Percentiles rank a stretch among this genome's conserved stretches.
These are phyloP conservation scores for Ctenopoma multispine DNA, from an alignment of 2,797 vertebrate species.

Conservation along the genomic window DNA sequence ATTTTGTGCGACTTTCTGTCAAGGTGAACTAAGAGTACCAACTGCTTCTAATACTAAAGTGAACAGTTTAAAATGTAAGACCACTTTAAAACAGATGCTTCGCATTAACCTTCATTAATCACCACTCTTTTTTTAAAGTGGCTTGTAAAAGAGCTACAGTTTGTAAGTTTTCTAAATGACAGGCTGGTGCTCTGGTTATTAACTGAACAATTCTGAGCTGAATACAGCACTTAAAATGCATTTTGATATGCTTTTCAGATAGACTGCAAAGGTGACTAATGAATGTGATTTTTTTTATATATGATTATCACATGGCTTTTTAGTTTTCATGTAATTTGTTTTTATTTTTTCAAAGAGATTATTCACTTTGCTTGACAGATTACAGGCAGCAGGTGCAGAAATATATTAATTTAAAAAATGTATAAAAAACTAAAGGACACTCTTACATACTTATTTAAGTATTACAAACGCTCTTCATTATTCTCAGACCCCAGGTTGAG, in stretches of 20 bases:
- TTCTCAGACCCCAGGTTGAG: neutral
- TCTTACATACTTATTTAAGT: neutral
- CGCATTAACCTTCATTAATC: neutral
- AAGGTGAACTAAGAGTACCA: neutral
- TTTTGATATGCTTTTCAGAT: too few relatives aligned
- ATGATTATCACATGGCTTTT: too few relatives aligned
- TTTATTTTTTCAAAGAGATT: too few relatives aligned
- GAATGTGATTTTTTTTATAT: too few relatives aligned
- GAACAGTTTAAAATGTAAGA: slow-evolving; percentile 4
- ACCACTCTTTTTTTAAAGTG: neutral
- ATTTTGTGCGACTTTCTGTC: neutral
- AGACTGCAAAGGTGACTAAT: too few relatives aligned
- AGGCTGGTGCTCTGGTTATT: neutral
- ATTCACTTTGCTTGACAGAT: too few relatives aligned
- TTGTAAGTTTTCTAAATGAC: slow-evolving; percentile 13
- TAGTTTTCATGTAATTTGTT: too few relatives aligned
- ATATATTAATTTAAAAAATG: neutral
- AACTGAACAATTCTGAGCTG: neutral
- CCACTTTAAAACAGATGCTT: slow-evolving; percentile 14
- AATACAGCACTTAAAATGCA: too few relatives aligned
- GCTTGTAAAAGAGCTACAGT: slow-evolving; percentile 5
- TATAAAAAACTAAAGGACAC: neutral
- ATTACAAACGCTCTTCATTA: too few relatives aligned
- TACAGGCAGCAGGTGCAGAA: too few relatives aligned
- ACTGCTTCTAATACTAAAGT: neutral